These are phyloP conservation scores for Porites evermanni DNA, from an alignment of 92 coral and sea anemone species.

Conservation along the genomic window DNA sequence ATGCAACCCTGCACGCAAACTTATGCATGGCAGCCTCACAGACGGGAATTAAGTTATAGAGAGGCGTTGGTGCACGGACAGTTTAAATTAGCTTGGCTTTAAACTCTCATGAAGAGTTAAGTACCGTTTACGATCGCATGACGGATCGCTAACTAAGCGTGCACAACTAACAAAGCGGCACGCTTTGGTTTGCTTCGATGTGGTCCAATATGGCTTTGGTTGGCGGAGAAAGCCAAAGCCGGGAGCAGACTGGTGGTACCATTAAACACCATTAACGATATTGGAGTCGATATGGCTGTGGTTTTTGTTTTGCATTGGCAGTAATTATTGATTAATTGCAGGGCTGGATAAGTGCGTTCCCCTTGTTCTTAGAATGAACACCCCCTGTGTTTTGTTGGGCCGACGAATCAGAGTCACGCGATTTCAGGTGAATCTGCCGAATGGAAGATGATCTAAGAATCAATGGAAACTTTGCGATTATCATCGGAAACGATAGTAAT, in stretches of 20 bases:
- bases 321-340: constrained; percentile 31
- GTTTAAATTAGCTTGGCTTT: background rate
- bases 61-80: background rate
- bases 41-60: background rate
- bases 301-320: constrained; percentile 24
- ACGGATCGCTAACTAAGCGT: constrained; percentile 17
- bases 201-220: constrained; percentile 2
- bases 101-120: background rate
- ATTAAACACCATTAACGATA: constrained; percentile 22
- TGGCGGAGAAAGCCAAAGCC: constrained; percentile 20
- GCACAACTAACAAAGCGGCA: background rate
- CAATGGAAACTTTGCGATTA: background rate
- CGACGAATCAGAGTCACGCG: background rate
- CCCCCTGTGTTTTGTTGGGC: background rate
- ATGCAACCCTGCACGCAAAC: constrained; percentile 12
- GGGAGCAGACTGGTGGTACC: background rate
- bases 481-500: background rate
- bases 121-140: constrained; percentile 11
- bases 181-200: background rate
- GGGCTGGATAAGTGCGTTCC: background rate
- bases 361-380: background rate
- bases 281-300: constrained; percentile 6
- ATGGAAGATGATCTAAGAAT: background rate
- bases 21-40: background rate
- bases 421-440: background rate